Evolutionary conservation across 92 coral and sea anemone genomes (phyloP).

Genomic region (Porites divaricata): DNA sequence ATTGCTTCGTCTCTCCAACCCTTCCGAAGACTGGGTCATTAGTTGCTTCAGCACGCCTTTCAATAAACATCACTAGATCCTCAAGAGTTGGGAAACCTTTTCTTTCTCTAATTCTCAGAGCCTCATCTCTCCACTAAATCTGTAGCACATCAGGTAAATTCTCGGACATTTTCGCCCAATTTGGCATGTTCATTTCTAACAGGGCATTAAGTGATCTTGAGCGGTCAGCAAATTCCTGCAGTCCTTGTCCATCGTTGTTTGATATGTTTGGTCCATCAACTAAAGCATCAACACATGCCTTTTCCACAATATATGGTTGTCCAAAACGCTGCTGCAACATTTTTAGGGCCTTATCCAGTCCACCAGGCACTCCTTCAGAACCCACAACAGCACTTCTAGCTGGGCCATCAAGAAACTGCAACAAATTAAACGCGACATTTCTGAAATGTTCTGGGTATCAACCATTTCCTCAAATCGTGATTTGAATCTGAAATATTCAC

Average conservation of each 20-base stretch:
- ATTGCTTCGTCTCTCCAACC: no score
- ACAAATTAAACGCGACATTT: conserved; percentile 24
- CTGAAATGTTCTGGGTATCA: conserved; percentile 44
- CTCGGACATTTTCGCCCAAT: conserved; percentile 43
- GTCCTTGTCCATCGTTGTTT: conserved; percentile 41
- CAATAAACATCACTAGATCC: no score
- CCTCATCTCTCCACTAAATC: no score
- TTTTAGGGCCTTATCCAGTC: neutral
- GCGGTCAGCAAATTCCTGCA: conserved; percentile 60
- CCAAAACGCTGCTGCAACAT: no score
- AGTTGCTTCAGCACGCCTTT: no score
- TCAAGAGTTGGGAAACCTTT: no score
- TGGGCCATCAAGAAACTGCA: no score
- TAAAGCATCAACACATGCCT: no score
- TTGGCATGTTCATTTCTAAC: conserved; percentile 73
- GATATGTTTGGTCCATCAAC: conserved; percentile 9
- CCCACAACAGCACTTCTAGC: neutral
- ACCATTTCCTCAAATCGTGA: conserved; percentile 56
- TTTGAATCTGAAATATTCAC: conserved; percentile 3
- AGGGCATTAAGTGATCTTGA: conserved; percentile 63
- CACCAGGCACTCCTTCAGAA: conserved; percentile 45
- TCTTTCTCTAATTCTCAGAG: no score
- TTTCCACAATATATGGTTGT: no score
- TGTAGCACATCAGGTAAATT: no score
- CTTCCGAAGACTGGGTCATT: no score